Base-by-base conservation (phyloP, 2,113 vertebrate genomes). In the Himantopus leucocephalus region DNA sequence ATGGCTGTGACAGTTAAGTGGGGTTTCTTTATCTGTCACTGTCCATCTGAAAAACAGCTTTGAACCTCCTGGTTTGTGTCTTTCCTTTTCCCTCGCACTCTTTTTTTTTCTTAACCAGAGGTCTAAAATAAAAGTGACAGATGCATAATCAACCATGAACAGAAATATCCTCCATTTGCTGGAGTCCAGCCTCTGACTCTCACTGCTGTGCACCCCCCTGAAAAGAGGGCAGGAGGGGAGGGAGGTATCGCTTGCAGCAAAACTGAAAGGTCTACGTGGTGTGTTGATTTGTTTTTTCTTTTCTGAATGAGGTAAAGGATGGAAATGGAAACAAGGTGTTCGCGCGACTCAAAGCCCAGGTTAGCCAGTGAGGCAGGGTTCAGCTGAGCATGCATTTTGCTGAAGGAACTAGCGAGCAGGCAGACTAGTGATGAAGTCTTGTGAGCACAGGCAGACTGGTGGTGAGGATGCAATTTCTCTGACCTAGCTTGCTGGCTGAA, bases 21-120 rank as follows among this genome's bases (percentile, higher is more conserved):
- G 41, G 71, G 72, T 81, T 95, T 96, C 84, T 87, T 97, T 97
- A 97, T 97, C 96, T 95, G 37, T 47, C 47, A 43, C 48, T 66
- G 93, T 77, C 82, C 86, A 86, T 96, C 91, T 78, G 89, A 94
- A 83, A 97, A 93, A 64, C 92, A 94, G 66, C 85, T 86, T 80
- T 50, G n/a, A 88, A 60, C 53, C 86, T 92, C 48, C 39, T 59
- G 45, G 47, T 63, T 91, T 41, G 30, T 81, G 62, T 60, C 27
- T 91, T 7, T 52, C 15, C 16, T 55, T 75, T 47, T 73, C 30
- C 52, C 22, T 43, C 0, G 3, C 13, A 39, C 43, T 71, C 15
- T 72, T 10, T 66, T 29, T 64, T 41, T 34, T 66, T 58, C 56
- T 73, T 85, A 85, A 66, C 83, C 71, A 91, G 59, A 92, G 45